Base-by-base conservation (phyloP, 2,113 vertebrate species). In the Urocolius indicus region DNA sequence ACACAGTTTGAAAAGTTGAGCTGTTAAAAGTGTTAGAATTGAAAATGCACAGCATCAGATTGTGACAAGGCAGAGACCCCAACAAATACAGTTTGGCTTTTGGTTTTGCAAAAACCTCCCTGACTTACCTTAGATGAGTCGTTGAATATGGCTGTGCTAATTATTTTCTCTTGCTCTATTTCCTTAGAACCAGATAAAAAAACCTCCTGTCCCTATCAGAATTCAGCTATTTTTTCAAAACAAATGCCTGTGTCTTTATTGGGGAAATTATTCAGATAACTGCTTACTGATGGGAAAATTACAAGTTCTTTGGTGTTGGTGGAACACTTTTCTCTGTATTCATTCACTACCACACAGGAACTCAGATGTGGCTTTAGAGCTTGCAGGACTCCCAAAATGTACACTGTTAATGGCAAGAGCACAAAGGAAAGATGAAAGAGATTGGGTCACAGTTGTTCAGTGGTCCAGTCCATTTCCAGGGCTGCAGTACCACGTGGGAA, bases 1-100 rank as follows among this genome's bases (percentile, higher is more conserved):
- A 91, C 90, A 63, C 80, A 80, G 91, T 96, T 96, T 88, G 84
- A 89, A 94, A 98, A 95, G 63, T 8, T 73, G 73, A 92, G 46
- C 90, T 92, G 41, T 61, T 92, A 21, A n/a, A 94, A 86, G 29
- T 49, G 10, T 38, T 85, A 78, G 41, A 77, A 65, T 0, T 24
- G 45, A 66, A 93, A 95, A 89, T 13, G 45, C 45, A 87, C n/a
- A 79, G 62, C 12, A 41, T 46, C 71, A 57, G 2, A 4, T 36
- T 84, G 30, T 68, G 66, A 77, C 36, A 84, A 82, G 52, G 69
- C 51, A 55, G 24, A 9, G 22, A 54, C 46, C 78, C 61, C 62
- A 93, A 58, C 13, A 54, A 80, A 82, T 0, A 46, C 52, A 74
- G 9, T 77, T 65, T 72, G 68, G 38, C 51, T 79, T 93, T 69